These are phyloP conservation scores for Onthophagus sagittarius DNA, from an alignment of 2,888 invertebrate species.

Conservation along the genomic window DNA sequence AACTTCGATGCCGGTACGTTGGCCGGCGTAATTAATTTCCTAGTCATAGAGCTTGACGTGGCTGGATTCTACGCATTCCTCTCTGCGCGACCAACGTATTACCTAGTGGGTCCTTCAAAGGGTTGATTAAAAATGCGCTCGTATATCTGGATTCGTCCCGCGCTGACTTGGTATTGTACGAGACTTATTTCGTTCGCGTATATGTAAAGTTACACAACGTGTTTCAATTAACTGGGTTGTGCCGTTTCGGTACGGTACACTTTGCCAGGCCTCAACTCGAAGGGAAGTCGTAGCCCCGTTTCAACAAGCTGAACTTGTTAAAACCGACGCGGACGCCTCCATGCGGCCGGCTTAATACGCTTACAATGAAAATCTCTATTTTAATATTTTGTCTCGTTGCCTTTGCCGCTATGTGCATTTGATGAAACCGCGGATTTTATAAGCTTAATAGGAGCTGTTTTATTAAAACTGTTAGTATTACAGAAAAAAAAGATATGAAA, in stretches of 20 bases:
- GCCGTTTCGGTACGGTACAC: background rate
- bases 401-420: background rate
- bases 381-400: background rate
- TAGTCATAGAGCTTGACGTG: background rate
- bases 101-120: background rate
- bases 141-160: background rate
- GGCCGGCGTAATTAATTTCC: background rate
- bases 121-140: conserved; percentile 7
- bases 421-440: background rate
- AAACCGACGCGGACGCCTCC: background rate
- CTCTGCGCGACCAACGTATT: background rate
- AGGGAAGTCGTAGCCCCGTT: background rate
- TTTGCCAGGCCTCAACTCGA: background rate
- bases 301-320: background rate
- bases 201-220: conserved; percentile 6
- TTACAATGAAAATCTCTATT: background rate
- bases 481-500: background rate
- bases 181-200: conserved; percentile 7
- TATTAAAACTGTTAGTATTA: background rate
- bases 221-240: conserved; percentile 6
- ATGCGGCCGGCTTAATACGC: background rate
- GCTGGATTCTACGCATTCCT: background rate
- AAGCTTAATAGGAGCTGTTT: background rate
- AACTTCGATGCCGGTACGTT: background rate
- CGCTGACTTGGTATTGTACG: background rate